Evolutionary conservation across 2,888 invertebrate species (phyloP), one percentile per base, ranked within the genome.

Genomic region (Acanthococcus lagerstroemiae): DNA sequence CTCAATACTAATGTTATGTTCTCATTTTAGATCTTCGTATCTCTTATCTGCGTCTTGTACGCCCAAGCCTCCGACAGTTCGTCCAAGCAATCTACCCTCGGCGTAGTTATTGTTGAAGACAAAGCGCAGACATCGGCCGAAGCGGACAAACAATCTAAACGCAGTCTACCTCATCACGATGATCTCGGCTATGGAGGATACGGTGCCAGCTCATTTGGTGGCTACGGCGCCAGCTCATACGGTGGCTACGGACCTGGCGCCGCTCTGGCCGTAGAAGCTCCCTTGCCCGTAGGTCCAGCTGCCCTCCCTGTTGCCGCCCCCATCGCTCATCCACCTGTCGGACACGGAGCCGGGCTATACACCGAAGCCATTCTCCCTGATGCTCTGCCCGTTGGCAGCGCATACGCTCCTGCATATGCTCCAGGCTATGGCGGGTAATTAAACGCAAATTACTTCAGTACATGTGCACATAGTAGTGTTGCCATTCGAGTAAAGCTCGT

Each of bases 131-230:
- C 37, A 2, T 54, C 52, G 7, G 2, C 17, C 12, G 46, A 24
- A 9, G 55, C 56, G 5, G 27, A 24, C 24, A 66, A 66, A 56
- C 66, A 66, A 30, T 48, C 50, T 17, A 66, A 66, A 66, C 66
- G 66, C 30, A 66, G 66, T 57, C 55, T 60, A 46, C 12, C 24
- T 24, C 54, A 55, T 24, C 25, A 37, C 4, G 22, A 25, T 44
- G 65, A 9, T 1, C 30, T 17, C 30, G n/a, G 19, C 27, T 19
- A 26, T 17, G 55, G 17, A 26, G 19, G 12, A 22, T 24, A 22
- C 15, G 21, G 24, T 24, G 15, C 24, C 22, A 22, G 52, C 2
- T 5, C 9, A 21, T 24, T 12, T n/a, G 37, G 19, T 52, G 15
- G 52, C 52, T 52, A 37, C 37, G 37, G 37, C 3, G 37, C 2